Evolutionary conservation across 2,888 invertebrate species (phyloP), one percentile per base, ranked within the genome.

Genomic region (Barypeithes pellucidus): DNA sequence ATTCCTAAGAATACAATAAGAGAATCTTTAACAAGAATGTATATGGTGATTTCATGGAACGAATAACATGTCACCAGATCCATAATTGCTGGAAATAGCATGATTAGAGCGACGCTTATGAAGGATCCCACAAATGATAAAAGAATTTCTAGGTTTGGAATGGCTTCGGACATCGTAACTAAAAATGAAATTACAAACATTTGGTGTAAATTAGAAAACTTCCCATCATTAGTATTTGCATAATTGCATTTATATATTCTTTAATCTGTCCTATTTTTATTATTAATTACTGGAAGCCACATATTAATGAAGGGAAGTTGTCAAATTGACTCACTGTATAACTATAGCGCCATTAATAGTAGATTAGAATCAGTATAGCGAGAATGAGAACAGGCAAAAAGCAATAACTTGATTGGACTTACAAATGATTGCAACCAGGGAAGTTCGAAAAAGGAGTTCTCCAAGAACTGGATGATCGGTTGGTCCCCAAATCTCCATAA

Each of bases 91-190:
- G 72, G 72, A 67, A 72, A 72, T 39, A 72, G 39, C 4, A 57
- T 50, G 20, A 66, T 72, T n/a, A 72, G 16, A 12, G 72, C 66
- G 7, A 60, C 41, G 16, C 72, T 72, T n/a, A 67, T 33, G n/a
- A 72, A 66, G 8, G 72, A 66, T 41, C 72, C 72, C 3, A 72
- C 50, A 14, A 72, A 72, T 12, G 72, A 59, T 16, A 72, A 41
- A 12, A 72, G 66, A n/a, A 72, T 36, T 29, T 72, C 66, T 3
- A 72, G 66, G n/a, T 52, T 66, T 39, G 72, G 72, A 2, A 72
- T 52, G 22, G 66, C 72, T 60, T 72, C 57, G 4, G 66, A 66
- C 66, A 72, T 59, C 3, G 66, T 36, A 72, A 72, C 72, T 72
- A 29, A 14, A 71, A 72, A 33, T 12, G 20, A 54, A 36, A 39